Evolutionary conservation across 2,797 vertebrate species (phyloP).

Genomic region (Xenentodon cancila): DNA sequence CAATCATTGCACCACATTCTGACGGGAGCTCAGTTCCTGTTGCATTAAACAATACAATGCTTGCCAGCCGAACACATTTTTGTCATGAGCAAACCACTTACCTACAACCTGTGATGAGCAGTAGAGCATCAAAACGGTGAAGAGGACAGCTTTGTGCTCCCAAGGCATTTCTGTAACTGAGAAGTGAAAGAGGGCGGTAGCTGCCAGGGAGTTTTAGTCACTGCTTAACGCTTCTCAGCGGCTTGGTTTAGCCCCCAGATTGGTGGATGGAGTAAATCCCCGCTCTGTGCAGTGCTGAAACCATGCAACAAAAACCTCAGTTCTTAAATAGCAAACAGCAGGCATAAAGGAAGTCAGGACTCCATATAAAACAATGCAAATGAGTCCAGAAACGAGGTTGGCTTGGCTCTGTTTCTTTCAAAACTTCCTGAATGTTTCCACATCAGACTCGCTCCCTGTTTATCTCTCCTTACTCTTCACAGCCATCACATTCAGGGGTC

Average conservation of each 20-base stretch:
- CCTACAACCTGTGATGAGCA: conserved; percentile 48
- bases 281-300: conserved; percentile 26
- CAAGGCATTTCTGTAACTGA: conserved; percentile 52
- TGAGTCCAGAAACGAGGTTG: not conserved
- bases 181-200: conserved; percentile 1
- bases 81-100: conserved; percentile 42
- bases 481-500: conserved; percentile 7
- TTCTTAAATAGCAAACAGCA: conserved; percentile 25
- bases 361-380: conserved; percentile 20
- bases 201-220: conserved; percentile 21
- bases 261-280: conserved; percentile 45
- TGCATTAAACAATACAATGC: not conserved
- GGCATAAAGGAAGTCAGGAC: conserved; percentile 24
- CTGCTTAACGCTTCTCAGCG: conserved; percentile 37
- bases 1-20: conserved; percentile 4
- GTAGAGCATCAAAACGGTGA: conserved; percentile 44
- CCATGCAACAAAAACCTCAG: conserved; percentile 15
- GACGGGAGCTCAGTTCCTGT: not conserved
- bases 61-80: not conserved
- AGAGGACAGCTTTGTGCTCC: conserved; percentile 35
- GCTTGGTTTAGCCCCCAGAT: conserved; percentile 21
- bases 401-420: conserved; percentile 6
- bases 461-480: not conserved
- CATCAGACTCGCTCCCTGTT: conserved; percentile 1
- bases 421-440: conserved; percentile 12